Conservation (phyloP, 92 coral and sea anemone genomes). For the Actinostola sp. region DNA sequence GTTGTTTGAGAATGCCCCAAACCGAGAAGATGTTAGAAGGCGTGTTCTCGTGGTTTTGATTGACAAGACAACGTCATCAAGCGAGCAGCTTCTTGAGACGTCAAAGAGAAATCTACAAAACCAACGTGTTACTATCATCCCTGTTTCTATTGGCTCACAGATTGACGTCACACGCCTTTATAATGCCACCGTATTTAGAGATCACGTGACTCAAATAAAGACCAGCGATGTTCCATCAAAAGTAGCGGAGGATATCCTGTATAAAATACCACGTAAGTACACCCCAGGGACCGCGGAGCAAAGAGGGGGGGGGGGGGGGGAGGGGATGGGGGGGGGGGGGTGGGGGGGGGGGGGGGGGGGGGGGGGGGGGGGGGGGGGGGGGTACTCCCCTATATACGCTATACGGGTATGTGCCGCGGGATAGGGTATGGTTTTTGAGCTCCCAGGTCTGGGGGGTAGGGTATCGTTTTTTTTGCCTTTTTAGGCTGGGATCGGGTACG, state of each 20-base stretch:
- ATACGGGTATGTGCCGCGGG: no score
- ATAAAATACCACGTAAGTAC: conserved; percentile 35
- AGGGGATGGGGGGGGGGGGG: background rate
- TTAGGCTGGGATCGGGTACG: no score
- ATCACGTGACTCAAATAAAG: conserved; percentile 30
- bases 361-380: no score
- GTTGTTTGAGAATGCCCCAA: conserved; percentile 16
- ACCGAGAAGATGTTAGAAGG: conserved; percentile 6
- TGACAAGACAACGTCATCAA: conserved; percentile 22
- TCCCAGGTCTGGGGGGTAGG: no score
- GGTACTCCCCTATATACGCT: no score
- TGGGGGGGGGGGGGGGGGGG: no score
- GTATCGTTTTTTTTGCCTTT: no score
- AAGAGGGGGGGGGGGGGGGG: no score
- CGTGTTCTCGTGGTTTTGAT: conserved; percentile 20
- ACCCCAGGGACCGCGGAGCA: no score
- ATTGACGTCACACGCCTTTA: conserved; percentile 22
- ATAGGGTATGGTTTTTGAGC: no score
- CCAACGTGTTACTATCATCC: conserved; percentile 32
- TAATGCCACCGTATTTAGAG: conserved; percentile 7
- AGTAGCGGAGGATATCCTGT: conserved; percentile 19
- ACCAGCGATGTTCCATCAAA: conserved; percentile 3
- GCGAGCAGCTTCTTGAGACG: background rate
- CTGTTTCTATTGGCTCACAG: conserved; percentile 39
- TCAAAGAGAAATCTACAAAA: conserved; percentile 14